phyloP scores from a whole-genome alignment of 1,140 invertebrate species.

The Drosophila guanche region DNA sequence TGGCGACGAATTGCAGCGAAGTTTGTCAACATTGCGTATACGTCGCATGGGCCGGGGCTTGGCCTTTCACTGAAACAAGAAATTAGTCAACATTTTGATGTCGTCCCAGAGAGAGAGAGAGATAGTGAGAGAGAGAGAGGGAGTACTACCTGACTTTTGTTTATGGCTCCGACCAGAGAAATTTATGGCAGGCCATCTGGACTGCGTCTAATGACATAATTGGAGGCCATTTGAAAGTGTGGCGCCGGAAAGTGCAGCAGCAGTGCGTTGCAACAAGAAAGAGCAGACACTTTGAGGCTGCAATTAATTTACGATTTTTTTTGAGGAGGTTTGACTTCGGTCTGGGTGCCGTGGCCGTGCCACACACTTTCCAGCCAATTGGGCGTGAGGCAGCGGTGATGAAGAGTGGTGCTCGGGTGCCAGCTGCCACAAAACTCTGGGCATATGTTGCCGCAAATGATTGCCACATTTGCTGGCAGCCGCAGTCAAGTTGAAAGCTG shows the following conservation, averaged over 20 bases:
- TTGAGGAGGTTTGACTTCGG: constrained; percentile 12
- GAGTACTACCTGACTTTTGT: constrained; percentile 66
- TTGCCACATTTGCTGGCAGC: constrained; percentile 54
- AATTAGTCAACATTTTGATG: constrained; percentile 76
- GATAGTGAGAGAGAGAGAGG: constrained; percentile 25
- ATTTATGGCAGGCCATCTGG: constrained; percentile 60
- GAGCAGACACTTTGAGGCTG: constrained; percentile 38
- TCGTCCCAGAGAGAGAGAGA: constrained; percentile 20
- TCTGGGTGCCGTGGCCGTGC: not conserved
- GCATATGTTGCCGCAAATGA: constrained; percentile 50
- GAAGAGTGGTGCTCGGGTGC: constrained; percentile 10
- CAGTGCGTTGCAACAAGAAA: constrained; percentile 48
- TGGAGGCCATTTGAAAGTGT: constrained; percentile 35
- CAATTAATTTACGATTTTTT: constrained; percentile 64
- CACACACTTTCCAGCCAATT: constrained; percentile 44
- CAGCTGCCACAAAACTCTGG: constrained; percentile 33
- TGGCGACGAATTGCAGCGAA: constrained; percentile 46
- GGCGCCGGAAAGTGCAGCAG: not conserved
- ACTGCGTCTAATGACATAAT: constrained; percentile 68
- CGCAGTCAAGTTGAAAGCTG: constrained; percentile 67
- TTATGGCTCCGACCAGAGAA: constrained; percentile 48
- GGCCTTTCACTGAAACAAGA: constrained; percentile 30
- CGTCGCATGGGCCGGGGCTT: constrained; percentile 32
- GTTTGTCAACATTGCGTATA: constrained; percentile 48
- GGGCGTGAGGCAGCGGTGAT: constrained; percentile 32